Conservation (phyloP, 2,113 vertebrate species). For the Hemibagrus wyckioides region DNA sequence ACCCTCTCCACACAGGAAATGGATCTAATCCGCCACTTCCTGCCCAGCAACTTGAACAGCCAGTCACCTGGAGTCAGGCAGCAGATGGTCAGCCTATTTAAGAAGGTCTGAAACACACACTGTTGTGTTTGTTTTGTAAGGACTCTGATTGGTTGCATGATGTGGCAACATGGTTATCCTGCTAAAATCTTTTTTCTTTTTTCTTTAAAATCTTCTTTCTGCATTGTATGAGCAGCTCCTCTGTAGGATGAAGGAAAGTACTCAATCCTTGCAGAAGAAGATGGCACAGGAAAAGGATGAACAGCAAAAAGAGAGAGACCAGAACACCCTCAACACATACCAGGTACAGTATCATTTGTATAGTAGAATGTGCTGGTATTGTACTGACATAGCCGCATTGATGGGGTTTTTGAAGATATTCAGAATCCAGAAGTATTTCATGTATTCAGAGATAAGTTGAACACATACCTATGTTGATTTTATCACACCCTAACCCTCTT, state of each 20-base stretch:
- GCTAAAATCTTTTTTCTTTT: not conserved
- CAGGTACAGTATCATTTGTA: slow-evolving; percentile 66
- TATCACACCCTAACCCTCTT: not conserved
- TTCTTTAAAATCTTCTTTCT: no score
- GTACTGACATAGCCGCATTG: not conserved
- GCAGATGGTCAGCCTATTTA: slow-evolving; percentile 85
- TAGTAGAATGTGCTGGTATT: not conserved
- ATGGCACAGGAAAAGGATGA: slow-evolving; percentile 68
- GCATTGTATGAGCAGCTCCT: slow-evolving; percentile 76
- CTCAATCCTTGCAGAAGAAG: slow-evolving; percentile 82
- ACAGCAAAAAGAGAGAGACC: slow-evolving; percentile 56
- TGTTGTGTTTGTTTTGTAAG: not conserved
- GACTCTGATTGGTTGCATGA: not conserved
- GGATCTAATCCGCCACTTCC: slow-evolving; percentile 81
- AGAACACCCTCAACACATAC: slow-evolving; percentile 74
- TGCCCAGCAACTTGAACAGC: slow-evolving; percentile 85
- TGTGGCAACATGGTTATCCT: not conserved
- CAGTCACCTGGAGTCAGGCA: slow-evolving; percentile 88
- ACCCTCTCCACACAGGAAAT: slow-evolving; percentile 82
- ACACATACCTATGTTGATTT: not conserved
- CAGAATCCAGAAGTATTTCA: not conserved
- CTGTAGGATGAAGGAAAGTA: slow-evolving; percentile 86
- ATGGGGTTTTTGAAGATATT: not conserved
- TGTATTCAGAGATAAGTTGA: not conserved
- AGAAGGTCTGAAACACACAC: slow-evolving; percentile 77